Evolutionary conservation across 2,888 invertebrate genomes (phyloP).

Genomic region (Ctenicera cuprea): DNA sequence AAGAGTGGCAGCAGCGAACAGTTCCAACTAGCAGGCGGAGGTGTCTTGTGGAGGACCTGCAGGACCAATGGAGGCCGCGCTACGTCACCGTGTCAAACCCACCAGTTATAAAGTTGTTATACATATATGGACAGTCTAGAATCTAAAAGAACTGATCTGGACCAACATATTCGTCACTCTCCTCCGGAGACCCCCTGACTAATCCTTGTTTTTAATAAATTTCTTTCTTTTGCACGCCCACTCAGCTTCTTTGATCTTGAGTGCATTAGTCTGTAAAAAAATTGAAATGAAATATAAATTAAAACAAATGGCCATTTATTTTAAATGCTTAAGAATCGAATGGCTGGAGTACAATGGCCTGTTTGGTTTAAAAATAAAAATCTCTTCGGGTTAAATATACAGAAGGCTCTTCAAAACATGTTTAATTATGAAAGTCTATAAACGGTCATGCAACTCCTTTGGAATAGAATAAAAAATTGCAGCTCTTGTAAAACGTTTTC

Average conservation of each 20-base stretch:
- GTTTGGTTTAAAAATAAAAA: not conserved
- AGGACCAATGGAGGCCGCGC: constrained; percentile 60
- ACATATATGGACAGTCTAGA: constrained; percentile 65
- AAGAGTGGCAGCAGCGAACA: constrained; percentile 53
- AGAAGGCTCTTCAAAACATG: not conserved
- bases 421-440: not conserved
- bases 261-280: constrained; percentile 22
- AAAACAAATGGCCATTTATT: not conserved
- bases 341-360: constrained; percentile 4
- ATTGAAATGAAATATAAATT: not conserved
- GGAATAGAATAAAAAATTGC: constrained; percentile 4
- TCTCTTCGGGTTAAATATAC: not conserved
- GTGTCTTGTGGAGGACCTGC: constrained; percentile 55
- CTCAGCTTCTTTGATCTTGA: not conserved
- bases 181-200: constrained; percentile 16
- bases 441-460: constrained; percentile 5
- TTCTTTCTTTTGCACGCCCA: constrained; percentile 3
- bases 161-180: constrained; percentile 36
- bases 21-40: constrained; percentile 56
- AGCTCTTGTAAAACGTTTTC: not conserved
- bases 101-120: constrained; percentile 65
- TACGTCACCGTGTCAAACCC: constrained; percentile 63
- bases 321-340: no score
- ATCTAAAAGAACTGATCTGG: constrained; percentile 40
- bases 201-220: not conserved